Percentiles rank a stretch among this genome's conserved stretches.
These are phyloP conservation scores for Cryptomyrus ogoouensis DNA, from an alignment of 2,113 vertebrate genomes.

Conservation along the genomic window DNA sequence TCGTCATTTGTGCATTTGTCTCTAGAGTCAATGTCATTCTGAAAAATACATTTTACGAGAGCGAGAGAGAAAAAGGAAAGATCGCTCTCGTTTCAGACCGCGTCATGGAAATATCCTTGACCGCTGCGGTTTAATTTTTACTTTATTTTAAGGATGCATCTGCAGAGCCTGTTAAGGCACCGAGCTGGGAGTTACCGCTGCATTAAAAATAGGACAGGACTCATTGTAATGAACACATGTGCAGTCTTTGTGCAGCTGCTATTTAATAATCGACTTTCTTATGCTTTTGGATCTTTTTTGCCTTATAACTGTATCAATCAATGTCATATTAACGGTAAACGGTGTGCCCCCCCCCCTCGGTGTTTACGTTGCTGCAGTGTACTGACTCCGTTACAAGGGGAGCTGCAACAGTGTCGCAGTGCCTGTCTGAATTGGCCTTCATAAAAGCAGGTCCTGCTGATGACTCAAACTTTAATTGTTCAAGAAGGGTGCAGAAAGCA, in stretches of 20 bases:
- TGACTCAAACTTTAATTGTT: not conserved
- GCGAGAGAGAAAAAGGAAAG: not conserved
- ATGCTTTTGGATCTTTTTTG: not conserved
- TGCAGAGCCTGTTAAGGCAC: not conserved
- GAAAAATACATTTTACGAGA: not conserved
- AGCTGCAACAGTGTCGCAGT: constrained; percentile 2
- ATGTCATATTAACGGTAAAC: not conserved
- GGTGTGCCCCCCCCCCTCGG: not conserved
- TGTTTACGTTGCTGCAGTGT: constrained; percentile 1
- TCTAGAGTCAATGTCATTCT: not conserved
- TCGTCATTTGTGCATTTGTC: not conserved
- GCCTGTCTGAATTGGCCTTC: not conserved
- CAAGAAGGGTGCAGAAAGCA: not conserved
- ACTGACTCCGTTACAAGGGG: not conserved
- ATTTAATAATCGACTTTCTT: not conserved
- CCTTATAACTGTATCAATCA: not conserved
- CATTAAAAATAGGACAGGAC: not conserved
- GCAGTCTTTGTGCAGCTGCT: not conserved
- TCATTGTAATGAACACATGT: not conserved
- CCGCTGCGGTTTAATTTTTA: not conserved
- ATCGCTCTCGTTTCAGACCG: not conserved
- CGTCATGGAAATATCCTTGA: not conserved
- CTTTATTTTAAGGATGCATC: not conserved
- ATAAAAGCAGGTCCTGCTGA: not conserved
- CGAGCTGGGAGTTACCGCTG: not conserved